Conservation (phyloP, 2,797 vertebrate species). For the Pogoniulus pusillus region DNA sequence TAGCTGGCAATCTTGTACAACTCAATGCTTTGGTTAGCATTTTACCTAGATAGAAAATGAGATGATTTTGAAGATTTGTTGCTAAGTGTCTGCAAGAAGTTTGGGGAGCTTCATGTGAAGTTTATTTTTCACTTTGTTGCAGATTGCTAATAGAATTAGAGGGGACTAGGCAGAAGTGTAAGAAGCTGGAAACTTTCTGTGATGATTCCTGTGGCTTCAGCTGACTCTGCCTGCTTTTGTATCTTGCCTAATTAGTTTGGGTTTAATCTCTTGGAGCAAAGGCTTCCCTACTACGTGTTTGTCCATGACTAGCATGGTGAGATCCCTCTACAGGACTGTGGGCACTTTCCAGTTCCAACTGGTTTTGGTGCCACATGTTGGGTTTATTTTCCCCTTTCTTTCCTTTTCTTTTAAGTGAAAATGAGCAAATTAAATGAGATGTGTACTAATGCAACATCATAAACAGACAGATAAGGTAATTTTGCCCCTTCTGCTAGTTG, state of each 20-base stretch:
- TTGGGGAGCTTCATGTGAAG: neutral
- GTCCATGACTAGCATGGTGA: neutral
- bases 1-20: neutral
- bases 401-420: neutral
- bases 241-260: neutral
- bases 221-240: neutral
- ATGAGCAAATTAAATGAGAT: neutral
- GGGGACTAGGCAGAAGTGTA: neutral
- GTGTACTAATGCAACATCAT: slow-evolving; percentile 15
- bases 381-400: no score
- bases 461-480: slow-evolving; percentile 53
- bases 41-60: neutral
- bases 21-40: neutral
- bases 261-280: slow-evolving; percentile 23
- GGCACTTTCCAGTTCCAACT: neutral
- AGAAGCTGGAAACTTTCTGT: neutral
- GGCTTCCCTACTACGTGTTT: neutral
- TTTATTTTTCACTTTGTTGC: neutral
- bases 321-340: neutral
- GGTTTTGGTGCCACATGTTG: neutral
- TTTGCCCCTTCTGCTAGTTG: slow-evolving; percentile 43
- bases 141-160: neutral
- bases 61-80: neutral
- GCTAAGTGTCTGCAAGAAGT: neutral
- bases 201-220: neutral